Evolutionary conservation across 2,797 vertebrate species (phyloP), one percentile per base, ranked within the genome.

Genomic region (Ciconia nigra): DNA sequence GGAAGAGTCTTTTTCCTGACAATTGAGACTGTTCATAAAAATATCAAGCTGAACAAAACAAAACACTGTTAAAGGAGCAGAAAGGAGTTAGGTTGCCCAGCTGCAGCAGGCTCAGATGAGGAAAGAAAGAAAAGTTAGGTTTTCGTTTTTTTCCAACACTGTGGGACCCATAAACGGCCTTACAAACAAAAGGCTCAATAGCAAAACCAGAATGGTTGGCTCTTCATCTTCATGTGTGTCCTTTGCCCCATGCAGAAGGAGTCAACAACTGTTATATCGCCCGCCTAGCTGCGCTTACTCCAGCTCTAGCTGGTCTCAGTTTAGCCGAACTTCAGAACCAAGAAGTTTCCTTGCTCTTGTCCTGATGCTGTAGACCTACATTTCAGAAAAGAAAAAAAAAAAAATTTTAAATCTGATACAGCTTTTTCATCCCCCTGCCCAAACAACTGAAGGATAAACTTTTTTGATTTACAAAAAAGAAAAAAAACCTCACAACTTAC

Each of bases 311-410:
- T 91, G 89, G 59, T 82, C 67, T 70, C 74, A 41, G 80, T 78
- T 89, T 93, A 44, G 76, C 63, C 85, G 89, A 83, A 96, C 90
- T 90, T 99, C 98, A 99, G 98, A 99, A 99, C 99, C 99, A 99
- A 87, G 98, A 98, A 59, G 99, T 97, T 44, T 99, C 98, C 97
- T 99, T 99, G 96, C 93, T 98, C 98, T 99, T 99, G 97, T 99
- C 99, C 94, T 99, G 99, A 97, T 99, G 98, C 86, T 98, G 99
- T 83, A 98, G 98, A 97, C 98, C 99, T 99, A 97, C 31, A 88
- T 94, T 93, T 91, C 78, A 59, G 91, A 49, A 97, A 55, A 96
- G 44, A 95, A 41, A 79, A 54, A 51, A 65, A 62, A 11, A 10
- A 33, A 33, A 52, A 20, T 20, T 78, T 52, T 57, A 25, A 46